A percentile compares a stretch with the other conserved stretches of the same genome.
These are phyloP conservation scores for Oryzias curvinotus DNA, from an alignment of 2,113 vertebrate genomes.

Conservation along the genomic window DNA sequence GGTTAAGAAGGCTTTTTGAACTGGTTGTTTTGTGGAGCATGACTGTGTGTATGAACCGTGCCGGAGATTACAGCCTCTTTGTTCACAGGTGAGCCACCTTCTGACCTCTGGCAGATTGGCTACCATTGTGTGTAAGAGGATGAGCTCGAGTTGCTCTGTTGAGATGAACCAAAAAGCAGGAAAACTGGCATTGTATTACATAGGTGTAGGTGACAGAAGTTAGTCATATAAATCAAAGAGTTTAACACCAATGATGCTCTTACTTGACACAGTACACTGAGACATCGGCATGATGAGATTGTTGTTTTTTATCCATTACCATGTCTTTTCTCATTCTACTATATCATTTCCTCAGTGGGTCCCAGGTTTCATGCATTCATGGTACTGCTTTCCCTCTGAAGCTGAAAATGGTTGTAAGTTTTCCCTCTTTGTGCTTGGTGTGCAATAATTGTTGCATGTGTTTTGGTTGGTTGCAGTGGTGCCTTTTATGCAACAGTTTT, in stretches of 20 bases:
- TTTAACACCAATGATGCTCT: slow-evolving; percentile 2
- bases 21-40: slow-evolving; percentile 65
- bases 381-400: slow-evolving; percentile 36
- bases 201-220: slow-evolving; percentile 42
- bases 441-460: slow-evolving; percentile 66
- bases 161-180: slow-evolving; percentile 75
- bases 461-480: slow-evolving; percentile 64
- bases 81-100: slow-evolving; percentile 76
- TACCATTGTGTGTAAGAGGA: slow-evolving; percentile 66
- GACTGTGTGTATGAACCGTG: slow-evolving; percentile 68
- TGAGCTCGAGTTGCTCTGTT: slow-evolving; percentile 74
- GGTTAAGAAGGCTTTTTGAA: slow-evolving; percentile 50
- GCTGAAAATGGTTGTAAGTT: slow-evolving; percentile 71
- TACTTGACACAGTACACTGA: slow-evolving; percentile 3
- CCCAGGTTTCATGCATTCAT: slow-evolving; percentile 47
- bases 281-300: not conserved
- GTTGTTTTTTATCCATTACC: slow-evolving; percentile 11
- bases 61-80: slow-evolving; percentile 71
- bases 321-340: slow-evolving; percentile 33
- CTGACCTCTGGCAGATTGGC: slow-evolving; percentile 66
- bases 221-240: slow-evolving; percentile 53
- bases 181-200: slow-evolving; percentile 75
- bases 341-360: slow-evolving; percentile 37
- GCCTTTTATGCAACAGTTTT: slow-evolving; percentile 29
- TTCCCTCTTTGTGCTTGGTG: slow-evolving; percentile 49